A percentile compares a stretch with the other conserved stretches of the same genome.
Evolutionary conservation across 2,797 vertebrate genomes (phyloP).

Genomic region (Australoheros facetus): DNA sequence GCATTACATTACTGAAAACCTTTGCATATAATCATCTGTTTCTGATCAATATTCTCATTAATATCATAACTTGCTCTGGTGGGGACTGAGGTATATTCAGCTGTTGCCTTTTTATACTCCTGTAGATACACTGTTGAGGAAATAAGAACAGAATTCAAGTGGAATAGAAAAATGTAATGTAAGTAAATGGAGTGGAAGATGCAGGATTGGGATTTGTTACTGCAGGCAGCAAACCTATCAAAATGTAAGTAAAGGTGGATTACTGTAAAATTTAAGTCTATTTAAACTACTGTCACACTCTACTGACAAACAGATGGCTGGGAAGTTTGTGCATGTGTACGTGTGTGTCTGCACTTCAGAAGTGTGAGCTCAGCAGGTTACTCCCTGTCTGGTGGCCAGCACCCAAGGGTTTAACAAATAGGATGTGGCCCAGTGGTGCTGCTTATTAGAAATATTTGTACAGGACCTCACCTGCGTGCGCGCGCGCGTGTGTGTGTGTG

Average conservation of each 20-base stretch:
- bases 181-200: constrained; percentile 7
- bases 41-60: no score
- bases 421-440: constrained; percentile 67
- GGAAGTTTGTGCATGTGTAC: constrained; percentile 19
- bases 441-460: constrained; percentile 77
- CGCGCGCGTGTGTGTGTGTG: no score
- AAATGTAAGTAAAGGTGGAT: constrained; percentile 27
- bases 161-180: not conserved
- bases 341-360: constrained; percentile 26
- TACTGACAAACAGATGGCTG: constrained; percentile 49
- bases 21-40: no score
- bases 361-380: constrained; percentile 73
- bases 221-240: not conserved
- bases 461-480: constrained; percentile 40
- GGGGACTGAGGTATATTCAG: not conserved
- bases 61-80: not conserved
- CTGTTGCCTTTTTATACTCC: not conserved
- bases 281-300: constrained; percentile 41
- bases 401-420: constrained; percentile 75
- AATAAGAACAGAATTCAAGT: not conserved
- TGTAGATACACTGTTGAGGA: not conserved
- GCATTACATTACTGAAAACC: not conserved
- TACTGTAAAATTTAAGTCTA: constrained; percentile 18
- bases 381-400: constrained; percentile 42
- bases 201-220: not conserved